Evolutionary conservation across 2,113 vertebrate genomes (phyloP).

Genomic region (Bos javanicus): DNA sequence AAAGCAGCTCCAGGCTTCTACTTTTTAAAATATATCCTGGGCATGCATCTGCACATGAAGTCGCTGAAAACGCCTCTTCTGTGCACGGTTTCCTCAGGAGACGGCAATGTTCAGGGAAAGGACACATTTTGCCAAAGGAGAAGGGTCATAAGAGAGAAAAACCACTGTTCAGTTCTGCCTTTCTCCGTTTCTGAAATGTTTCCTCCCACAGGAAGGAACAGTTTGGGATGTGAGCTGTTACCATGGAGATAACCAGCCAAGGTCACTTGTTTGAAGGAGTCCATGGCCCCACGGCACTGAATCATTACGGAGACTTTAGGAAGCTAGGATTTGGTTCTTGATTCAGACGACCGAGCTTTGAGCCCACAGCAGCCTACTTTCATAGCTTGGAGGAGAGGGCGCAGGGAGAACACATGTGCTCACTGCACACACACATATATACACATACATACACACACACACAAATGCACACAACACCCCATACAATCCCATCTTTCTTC

Average conservation of each 20-base stretch:
- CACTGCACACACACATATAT: background rate
- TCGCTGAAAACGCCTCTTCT: background rate
- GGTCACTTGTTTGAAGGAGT: conserved; percentile 47
- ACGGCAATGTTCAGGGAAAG: background rate
- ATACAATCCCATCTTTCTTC: background rate
- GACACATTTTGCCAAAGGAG: conserved; percentile 27
- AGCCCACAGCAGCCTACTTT: background rate
- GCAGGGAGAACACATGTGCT: rapidly evolving
- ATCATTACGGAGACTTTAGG: background rate
- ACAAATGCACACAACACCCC: background rate
- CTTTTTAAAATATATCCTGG: background rate
- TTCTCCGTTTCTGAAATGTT: conserved; percentile 16
- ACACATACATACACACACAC: background rate
- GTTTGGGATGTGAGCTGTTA: conserved; percentile 55
- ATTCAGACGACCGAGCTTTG: background rate
- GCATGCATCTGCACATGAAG: background rate
- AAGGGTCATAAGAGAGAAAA: conserved; percentile 55
- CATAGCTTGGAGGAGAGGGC: background rate
- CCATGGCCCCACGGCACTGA: background rate
- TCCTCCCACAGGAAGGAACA: conserved; percentile 64
- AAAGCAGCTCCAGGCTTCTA: background rate
- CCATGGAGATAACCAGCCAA: conserved; percentile 59
- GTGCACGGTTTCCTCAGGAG: conserved; percentile 39
- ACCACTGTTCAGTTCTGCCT: background rate
- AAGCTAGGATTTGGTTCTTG: background rate